Conservation (phyloP, 2,113 vertebrate species). For the Todiramphus saurophagus region DNA sequence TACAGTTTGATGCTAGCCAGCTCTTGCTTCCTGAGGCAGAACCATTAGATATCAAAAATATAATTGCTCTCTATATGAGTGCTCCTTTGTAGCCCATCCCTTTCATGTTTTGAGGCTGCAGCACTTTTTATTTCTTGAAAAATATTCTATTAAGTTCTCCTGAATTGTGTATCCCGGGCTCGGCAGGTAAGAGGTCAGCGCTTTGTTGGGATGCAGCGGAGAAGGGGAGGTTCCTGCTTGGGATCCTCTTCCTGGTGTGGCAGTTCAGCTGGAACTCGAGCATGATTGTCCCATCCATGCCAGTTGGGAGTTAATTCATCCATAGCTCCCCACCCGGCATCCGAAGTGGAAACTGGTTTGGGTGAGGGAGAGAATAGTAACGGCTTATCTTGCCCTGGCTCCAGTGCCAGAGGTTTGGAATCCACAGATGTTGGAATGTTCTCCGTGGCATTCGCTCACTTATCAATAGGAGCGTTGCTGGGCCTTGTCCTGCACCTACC, state of each 20-base stretch:
- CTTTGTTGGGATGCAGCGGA: background rate
- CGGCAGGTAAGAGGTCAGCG: slow-evolving; percentile 25
- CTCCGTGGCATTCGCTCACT: too few species aligned
- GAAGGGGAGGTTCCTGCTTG: background rate
- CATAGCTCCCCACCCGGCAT: slow-evolving; percentile 57
- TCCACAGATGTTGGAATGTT: background rate
- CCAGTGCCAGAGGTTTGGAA: background rate
- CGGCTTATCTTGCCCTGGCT: slow-evolving; percentile 2
- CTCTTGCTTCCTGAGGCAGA: slow-evolving; percentile 62
- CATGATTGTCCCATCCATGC: slow-evolving; percentile 56
- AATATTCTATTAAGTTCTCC: slow-evolving; percentile 46
- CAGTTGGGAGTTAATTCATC: slow-evolving; percentile 67
- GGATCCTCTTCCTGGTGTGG: slow-evolving; percentile 26
- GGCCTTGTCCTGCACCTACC: background rate
- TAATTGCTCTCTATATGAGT: slow-evolving; percentile 48
- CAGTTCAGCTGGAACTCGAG: slow-evolving; percentile 14
- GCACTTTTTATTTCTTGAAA: slow-evolving; percentile 62
- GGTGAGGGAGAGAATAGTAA: slow-evolving; percentile 31
- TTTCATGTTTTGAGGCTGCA: slow-evolving; percentile 63
- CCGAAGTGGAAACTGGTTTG: slow-evolving; percentile 25
- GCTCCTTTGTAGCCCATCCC: slow-evolving; percentile 43
- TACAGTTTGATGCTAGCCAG: slow-evolving; percentile 54
- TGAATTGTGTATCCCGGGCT: slow-evolving; percentile 30
- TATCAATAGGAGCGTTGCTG: background rate
- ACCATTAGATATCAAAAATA: slow-evolving; percentile 65